Evolutionary conservation across 2,888 invertebrate genomes (phyloP).

Genomic region (Drosophila kuntzei): DNA sequence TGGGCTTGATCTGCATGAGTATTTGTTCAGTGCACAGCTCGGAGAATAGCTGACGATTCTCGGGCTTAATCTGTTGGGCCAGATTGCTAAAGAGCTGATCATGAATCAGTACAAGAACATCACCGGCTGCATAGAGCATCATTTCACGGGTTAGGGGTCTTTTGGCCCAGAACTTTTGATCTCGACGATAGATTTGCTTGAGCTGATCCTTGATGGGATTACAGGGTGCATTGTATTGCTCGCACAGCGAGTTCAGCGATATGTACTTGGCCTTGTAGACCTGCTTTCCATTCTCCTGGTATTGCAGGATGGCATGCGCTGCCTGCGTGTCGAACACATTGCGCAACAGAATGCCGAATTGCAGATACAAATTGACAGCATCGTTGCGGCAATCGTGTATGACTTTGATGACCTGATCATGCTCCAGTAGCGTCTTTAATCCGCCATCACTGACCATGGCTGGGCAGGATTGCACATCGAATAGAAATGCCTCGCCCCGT

Average conservation of each 20-base stretch:
- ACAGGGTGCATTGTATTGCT: constrained; percentile 93
- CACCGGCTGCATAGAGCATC: constrained; percentile 95
- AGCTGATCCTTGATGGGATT: constrained; percentile 97
- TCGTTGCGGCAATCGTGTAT: constrained; percentile 97
- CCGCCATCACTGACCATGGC: constrained; percentile 92
- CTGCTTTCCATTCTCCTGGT: constrained; percentile 95
- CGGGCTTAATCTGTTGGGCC: constrained; percentile 89
- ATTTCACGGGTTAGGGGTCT: constrained; percentile 95
- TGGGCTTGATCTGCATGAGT: constrained; percentile 93
- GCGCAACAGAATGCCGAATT: constrained; percentile 92
- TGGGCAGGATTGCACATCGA: constrained; percentile 94
- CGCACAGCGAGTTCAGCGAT: constrained; percentile 95
- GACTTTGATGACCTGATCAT: constrained; percentile 93
- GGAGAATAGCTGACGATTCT: constrained; percentile 90
- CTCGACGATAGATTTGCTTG: constrained; percentile 93
- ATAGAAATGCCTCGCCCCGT: constrained; percentile 93
- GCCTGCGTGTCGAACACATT: constrained; percentile 97
- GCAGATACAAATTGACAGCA: constrained; percentile 93
- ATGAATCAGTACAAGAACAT: constrained; percentile 94
- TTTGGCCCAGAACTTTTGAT: constrained; percentile 95
- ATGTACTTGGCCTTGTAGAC: constrained; percentile 98
- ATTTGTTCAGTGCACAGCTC: constrained; percentile 96
- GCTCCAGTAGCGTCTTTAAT: constrained; percentile 92
- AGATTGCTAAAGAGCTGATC: constrained; percentile 92
- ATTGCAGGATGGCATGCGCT: constrained; percentile 95